Base-by-base conservation (phyloP, 2,113 vertebrate genomes). In the Phylloscopus trochiloides region DNA sequence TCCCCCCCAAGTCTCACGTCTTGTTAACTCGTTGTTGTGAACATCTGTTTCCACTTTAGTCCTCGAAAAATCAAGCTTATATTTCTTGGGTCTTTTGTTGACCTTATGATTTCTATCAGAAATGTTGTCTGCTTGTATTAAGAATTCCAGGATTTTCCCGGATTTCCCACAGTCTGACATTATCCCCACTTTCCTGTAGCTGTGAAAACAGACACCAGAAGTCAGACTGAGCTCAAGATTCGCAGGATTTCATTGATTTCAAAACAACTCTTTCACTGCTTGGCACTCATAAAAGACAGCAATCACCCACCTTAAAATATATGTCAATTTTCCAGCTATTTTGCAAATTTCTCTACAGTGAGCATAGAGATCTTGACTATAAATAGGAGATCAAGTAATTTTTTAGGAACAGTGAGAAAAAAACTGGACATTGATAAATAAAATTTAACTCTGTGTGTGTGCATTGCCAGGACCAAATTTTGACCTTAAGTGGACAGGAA, bases 1-100 rank as follows among this genome's bases (percentile, higher is more conserved):
- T 0, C 2, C 14, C 3, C 24, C 2, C 14, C 8, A 13, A 19
- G 48, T 32, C 38, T 67, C 43, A 5, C 4, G 26, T 24, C 29
- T 58, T 28, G 16, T 58, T 63, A 93, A 26, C 18, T 50, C 22
- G 25, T 36, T 90, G 65, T 40, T 52, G 14, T 21, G 6, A 75
- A 36, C 68, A 87, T 63, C 79, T 88, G 74, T 71, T 93, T 90
- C 65, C 48, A 78, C 10, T 75, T 36, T 11, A 16, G 14, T 4
- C 9, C 17, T 4, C 3, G 8, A 58, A 38, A 68, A 89, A 85
- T n/a, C 38, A 14, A 28, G 17, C 52, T 86, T 45, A 1, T 17
- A 22, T 67, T 85, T 73, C 20, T 25, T 2, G 32, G 42, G 45
- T 9, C 10, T 88, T 93, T 65, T 57, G 52, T 18, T 57, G 71